These are phyloP conservation scores for Antennarius maculatus DNA, from an alignment of 2,797 vertebrate species.

Conservation along the genomic window DNA sequence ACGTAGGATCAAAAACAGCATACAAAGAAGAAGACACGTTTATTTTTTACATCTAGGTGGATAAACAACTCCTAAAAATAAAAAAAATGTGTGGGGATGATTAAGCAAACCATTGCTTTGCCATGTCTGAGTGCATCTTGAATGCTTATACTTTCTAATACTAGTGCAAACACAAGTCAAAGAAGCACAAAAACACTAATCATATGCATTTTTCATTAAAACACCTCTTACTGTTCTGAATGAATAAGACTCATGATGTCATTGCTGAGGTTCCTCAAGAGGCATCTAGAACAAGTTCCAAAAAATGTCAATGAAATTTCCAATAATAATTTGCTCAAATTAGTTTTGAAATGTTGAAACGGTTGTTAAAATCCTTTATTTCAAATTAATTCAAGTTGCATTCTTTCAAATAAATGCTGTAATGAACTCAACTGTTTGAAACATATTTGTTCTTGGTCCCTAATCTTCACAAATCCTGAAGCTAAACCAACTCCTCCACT, in stretches of 20 bases:
- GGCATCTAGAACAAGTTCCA: too few species aligned
- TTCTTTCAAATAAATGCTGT: too few species aligned
- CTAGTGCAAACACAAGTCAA: not conserved
- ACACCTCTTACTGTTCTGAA: too few species aligned
- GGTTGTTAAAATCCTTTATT: not conserved
- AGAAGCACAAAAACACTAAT: too few species aligned
- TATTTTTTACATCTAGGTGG: too few species aligned
- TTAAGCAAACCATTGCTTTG: not conserved
- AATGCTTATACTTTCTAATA: not conserved
- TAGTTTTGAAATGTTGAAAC: conserved; percentile 2
- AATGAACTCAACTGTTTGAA: not conserved
- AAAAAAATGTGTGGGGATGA: not conserved
- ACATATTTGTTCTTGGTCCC: not conserved
- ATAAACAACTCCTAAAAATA: not conserved
- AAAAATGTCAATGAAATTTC: not conserved
- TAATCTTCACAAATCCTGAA: conserved; percentile 16
- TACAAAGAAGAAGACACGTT: too few species aligned
- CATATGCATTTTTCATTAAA: too few species aligned
- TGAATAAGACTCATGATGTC: not conserved
- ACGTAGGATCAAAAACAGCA: too few species aligned
- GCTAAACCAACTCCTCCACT: conserved; percentile 2
- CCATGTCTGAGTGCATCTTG: not conserved
- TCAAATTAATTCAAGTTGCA: not conserved
- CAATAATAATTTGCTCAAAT: not conserved
- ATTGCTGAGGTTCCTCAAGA: not conserved